Conservation (phyloP, 2,888 invertebrate species). For the Muschampia plurimacula region DNA sequence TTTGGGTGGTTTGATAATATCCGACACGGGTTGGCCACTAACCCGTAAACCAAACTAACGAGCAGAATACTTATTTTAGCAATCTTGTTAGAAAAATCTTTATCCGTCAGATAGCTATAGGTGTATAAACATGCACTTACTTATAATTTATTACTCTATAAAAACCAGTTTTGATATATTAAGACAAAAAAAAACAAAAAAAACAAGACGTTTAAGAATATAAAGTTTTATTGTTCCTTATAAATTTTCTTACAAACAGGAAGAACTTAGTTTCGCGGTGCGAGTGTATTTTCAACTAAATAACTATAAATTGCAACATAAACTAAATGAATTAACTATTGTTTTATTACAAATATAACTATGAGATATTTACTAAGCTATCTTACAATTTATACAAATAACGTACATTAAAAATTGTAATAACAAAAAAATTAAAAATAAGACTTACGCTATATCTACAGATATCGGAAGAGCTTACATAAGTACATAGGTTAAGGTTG, state of each 20-base stretch:
- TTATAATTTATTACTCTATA: too few relatives aligned
- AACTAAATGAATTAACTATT: slow-evolving; percentile 68
- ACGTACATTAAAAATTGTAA: slow-evolving; percentile 53
- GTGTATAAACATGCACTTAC: too few relatives aligned
- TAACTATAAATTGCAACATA: slow-evolving; percentile 68
- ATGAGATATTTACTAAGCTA: slow-evolving; percentile 76
- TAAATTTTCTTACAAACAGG: slow-evolving; percentile 82
- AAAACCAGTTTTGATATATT: too few relatives aligned
- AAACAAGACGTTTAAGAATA: slow-evolving; percentile 64
- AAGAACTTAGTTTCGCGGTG: slow-evolving; percentile 79
- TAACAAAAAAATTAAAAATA: slow-evolving; percentile 53
- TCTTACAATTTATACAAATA: slow-evolving; percentile 80
- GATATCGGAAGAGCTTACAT: slow-evolving; percentile 68
- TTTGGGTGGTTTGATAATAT: too few relatives aligned
- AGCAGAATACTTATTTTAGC: too few relatives aligned
- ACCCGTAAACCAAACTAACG: too few relatives aligned
- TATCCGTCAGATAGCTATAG: too few relatives aligned
- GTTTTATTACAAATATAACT: slow-evolving; percentile 73
- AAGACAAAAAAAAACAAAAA: slow-evolving; percentile 13
- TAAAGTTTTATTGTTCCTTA: slow-evolving; percentile 81
- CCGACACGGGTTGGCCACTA: too few relatives aligned
- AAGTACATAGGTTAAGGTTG: too few relatives aligned
- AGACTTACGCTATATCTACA: slow-evolving; percentile 75
- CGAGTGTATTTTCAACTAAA: slow-evolving; percentile 67
- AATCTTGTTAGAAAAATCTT: too few relatives aligned